Conservation (phyloP, 2,797 vertebrate genomes). For the Anguilla obscura region DNA sequence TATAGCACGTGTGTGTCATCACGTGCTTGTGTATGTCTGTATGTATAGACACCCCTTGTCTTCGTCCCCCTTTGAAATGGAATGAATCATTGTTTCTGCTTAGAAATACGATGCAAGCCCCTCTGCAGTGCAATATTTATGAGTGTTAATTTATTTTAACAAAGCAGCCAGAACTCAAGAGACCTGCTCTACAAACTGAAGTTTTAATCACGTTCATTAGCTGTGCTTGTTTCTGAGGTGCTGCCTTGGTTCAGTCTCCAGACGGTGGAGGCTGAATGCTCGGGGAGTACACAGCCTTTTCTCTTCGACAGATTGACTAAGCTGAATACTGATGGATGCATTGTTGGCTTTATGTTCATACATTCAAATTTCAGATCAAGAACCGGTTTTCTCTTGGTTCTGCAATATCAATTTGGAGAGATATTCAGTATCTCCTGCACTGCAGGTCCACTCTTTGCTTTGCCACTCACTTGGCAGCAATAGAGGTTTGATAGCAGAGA, state of each 20-base stretch:
- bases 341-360: not conserved
- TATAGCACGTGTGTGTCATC: too few relatives aligned
- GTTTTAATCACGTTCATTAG: constrained; percentile 35
- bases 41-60: too few relatives aligned
- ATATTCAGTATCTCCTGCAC: not conserved
- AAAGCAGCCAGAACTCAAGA: constrained; percentile 28
- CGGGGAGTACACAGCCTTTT: not conserved
- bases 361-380: not conserved
- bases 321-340: not conserved
- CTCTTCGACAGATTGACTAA: constrained; percentile 31
- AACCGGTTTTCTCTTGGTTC: not conserved
- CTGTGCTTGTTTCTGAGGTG: constrained; percentile 47
- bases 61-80: not conserved
- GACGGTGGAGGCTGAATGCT: not conserved
- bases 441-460: not conserved
- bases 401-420: not conserved
- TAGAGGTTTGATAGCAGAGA: not conserved
- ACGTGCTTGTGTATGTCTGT: not conserved
- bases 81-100: not conserved
- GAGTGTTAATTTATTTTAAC: constrained; percentile 40
- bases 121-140: constrained; percentile 29
- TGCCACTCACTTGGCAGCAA: not conserved
- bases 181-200: constrained; percentile 28
- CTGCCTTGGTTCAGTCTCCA: not conserved
- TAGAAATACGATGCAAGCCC: not conserved